Evolutionary conservation across 2,888 invertebrate species (phyloP).

Genomic region (Stenolophus ochropezus): DNA sequence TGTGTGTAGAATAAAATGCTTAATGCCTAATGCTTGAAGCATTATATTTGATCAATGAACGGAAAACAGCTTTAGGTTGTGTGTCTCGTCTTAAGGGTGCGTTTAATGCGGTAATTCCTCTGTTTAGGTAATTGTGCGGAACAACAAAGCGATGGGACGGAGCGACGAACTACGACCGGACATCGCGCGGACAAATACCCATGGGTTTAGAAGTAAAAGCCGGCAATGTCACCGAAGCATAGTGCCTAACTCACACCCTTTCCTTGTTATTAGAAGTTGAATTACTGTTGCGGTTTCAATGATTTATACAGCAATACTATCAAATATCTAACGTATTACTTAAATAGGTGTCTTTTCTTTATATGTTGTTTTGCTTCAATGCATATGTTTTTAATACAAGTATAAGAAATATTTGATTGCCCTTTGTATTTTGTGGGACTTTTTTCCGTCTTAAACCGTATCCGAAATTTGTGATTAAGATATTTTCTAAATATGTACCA

Average conservation of each 20-base stretch:
- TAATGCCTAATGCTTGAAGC: neutral
- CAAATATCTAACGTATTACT: no score
- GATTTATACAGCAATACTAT: no score
- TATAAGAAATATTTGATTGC: no score
- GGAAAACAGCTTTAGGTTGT: conserved; percentile 33
- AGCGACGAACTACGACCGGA: conserved; percentile 15
- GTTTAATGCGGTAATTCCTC: conserved; percentile 37
- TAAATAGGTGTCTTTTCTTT: no score
- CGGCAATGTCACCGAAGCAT: neutral
- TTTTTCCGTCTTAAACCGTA: no score
- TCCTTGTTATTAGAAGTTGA: neutral
- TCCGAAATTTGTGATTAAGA: no score
- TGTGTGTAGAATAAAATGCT: neutral
- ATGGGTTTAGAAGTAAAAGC: neutral
- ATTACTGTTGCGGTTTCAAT: neutral
- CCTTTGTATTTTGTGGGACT: no score
- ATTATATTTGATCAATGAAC: conserved; percentile 31
- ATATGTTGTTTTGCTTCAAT: no score
- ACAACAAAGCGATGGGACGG: conserved; percentile 21
- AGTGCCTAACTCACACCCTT: conserved; percentile 10
- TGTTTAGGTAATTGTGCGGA: conserved; percentile 28
- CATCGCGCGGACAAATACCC: conserved; percentile 24
- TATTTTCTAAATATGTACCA: no score
- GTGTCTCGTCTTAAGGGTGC: conserved; percentile 25
- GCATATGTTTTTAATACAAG: no score